Base-by-base conservation (phyloP, 2,113 vertebrate species). In the Plecotus auritus region DNA sequence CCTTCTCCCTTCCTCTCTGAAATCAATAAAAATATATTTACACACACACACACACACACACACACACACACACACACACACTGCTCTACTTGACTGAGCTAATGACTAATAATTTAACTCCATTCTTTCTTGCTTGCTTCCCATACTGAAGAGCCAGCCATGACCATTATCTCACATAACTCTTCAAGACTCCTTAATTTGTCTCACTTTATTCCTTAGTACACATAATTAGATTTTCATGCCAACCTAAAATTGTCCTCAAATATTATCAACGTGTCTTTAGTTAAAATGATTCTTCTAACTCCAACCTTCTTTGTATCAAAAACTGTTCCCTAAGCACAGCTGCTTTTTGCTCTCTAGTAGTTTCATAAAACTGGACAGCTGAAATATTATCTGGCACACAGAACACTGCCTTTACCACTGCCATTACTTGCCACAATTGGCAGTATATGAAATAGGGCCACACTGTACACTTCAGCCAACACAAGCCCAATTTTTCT, bases 1-100 rank as follows among this genome's bases (percentile, higher is more conserved):
- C 51, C 18, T 56, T 22, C 54, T 56, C 20, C 18, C 20, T 56
- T 56, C 54, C 2, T 56, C 7, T 56, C 18, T 56, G 7, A 56
- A 56, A 56, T 8, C 54, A 56, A 56, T 56, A 56, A 56, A 56
- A 56, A 56, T 56, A 22, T 56, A 22, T 56, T 56, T 56, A 56
- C 20, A 56, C 54, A 22, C 51, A 54, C 54, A 49, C 47, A 49
- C 47, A 54, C 18, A n/a, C n/a, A n/a, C n/a, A n/a, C n/a, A n/a
- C n/a, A 56, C 20, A 56, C 54, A 22, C 51, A 54, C 54, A 49
- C 47, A 54, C 51, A 54, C 51, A 72, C 9, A 76, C 32, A n/a
- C 70, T 90, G 80, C 9, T 92, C 11, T 92, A 49, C 67, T 72
- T 86, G 37, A 42, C 30, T 88, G 56, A 67, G 14, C 51, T 87